A percentile compares a stretch with the other conserved stretches of the same genome.
Conservation (phyloP, 2,888 invertebrate genomes). For the Homarus gammarus region DNA sequence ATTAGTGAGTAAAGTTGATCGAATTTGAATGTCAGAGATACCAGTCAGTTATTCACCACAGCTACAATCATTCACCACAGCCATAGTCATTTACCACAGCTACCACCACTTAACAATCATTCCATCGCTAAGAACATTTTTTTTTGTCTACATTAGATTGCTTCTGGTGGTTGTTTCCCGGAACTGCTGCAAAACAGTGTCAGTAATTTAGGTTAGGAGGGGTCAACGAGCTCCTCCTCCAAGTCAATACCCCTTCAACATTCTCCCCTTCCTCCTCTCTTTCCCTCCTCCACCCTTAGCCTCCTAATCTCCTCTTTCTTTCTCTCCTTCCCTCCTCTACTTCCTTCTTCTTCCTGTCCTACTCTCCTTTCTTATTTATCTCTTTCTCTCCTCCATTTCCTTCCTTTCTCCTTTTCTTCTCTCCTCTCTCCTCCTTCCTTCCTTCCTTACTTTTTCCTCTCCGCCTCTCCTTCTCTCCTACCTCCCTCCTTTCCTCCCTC, state of each 20-base stretch:
- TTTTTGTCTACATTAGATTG: no score
- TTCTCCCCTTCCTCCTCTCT: neutral
- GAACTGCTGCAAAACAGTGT: no score
- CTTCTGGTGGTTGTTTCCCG: no score
- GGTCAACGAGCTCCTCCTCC: neutral
- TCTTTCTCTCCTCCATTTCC: neutral
- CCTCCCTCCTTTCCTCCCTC: neutral
- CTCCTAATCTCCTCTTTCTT: neutral
- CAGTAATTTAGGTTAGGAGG: no score
- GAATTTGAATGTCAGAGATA: no score
- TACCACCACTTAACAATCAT: no score
- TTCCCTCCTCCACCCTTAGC: neutral
- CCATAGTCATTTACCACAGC: no score
- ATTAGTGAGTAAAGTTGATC: no score
- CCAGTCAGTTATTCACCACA: no score
- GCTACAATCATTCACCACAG: no score
- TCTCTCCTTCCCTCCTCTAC: neutral
- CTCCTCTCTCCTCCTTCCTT: neutral
- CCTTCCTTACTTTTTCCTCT: neutral
- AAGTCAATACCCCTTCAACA: no score
- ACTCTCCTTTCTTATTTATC: constrained; percentile 21
- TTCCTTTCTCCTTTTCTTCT: neutral
- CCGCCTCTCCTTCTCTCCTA: neutral
- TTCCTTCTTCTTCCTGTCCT: constrained; percentile 13
- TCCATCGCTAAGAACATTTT: no score